A percentile compares a stretch with the other conserved stretches of the same genome.
Conservation (phyloP, 2,888 invertebrate genomes). For the Tetropium fuscum region DNA sequence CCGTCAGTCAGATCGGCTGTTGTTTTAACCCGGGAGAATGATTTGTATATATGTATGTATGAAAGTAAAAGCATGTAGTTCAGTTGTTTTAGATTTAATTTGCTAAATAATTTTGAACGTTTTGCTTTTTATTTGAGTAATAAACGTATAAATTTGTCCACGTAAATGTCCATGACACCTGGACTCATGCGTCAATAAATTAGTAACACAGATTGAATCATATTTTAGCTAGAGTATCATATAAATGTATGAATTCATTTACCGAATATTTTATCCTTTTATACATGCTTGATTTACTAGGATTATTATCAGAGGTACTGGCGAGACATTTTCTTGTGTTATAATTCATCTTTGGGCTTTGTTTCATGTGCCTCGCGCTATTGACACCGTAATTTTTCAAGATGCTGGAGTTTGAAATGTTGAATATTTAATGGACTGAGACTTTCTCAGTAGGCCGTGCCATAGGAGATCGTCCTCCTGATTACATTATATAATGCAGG, state of each 20-base stretch:
- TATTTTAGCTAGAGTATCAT: no score
- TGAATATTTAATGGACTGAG: slow-evolving; percentile 10
- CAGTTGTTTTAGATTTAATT: slow-evolving; percentile 17
- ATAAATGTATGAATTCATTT: no score
- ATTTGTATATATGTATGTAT: slow-evolving; percentile 21
- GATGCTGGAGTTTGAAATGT: neutral
- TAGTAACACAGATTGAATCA: no score
- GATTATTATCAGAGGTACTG: no score
- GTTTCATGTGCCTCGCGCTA: neutral
- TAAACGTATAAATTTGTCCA: no score
- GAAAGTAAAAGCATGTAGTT: slow-evolving; percentile 17
- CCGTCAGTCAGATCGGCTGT: slow-evolving; percentile 68
- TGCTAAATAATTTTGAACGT: neutral
- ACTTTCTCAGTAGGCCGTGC: slow-evolving; percentile 7
- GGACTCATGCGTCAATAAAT: no score
- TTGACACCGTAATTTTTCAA: slow-evolving; percentile 11
- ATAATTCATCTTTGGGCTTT: neutral
- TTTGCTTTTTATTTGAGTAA: neutral
- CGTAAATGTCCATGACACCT: no score
- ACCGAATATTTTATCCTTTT: no score
- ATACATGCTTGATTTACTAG: no score
- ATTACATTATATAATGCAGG: slow-evolving; percentile 22
- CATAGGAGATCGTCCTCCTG: slow-evolving; percentile 19
- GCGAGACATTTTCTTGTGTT: no score
- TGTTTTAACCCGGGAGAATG: slow-evolving; percentile 44